Evolutionary conservation across 2,888 invertebrate species (phyloP), one percentile per base, ranked within the genome.

Genomic region (Parelbella ahira): DNA sequence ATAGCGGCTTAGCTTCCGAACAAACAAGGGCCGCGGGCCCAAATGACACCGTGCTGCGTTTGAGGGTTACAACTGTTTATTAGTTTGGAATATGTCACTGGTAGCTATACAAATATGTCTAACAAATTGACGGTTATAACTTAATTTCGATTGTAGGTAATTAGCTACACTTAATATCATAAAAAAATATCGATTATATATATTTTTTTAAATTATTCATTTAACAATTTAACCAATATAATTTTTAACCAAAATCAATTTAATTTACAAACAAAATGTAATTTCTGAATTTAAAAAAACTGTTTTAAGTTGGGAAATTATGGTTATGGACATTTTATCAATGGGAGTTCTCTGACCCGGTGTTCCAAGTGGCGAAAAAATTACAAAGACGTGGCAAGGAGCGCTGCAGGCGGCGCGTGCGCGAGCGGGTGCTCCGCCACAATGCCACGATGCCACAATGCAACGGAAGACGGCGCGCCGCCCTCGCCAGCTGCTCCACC

Each of bases 401-500:
- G 56, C 54, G 43, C 56, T 68, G 76, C 77, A 70, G 58, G 51
- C 60, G 69, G 70, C 82, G 82, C 83, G 82, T 80, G 83, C 82
- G 76, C 72, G 56, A 56, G 61, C 73, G 73, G 75, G 68, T 72
- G 77, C 60, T 57, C 52, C 15, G 3, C 15, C 4, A 12, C 12
- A 27, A 12, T 38, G 28, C 55, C 65, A 84, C 84, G 12, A 12
- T 38, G 28, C 55, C 65, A 84, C 84, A 86, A 86, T 78, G 73
- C 80, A 81, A 60, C 86, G 86, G 86, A 86, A 84, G 84, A 81
- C 70, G 76, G 68, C 68, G 74, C 77, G 72, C 72, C 69, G 74
- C 80, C 82, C 81, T 69, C 76, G 72, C 72, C 82, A 81, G 79
- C 75, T 81, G 80, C 64, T 45, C 54, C 43, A 52, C 58, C 73